These are phyloP conservation scores for Deroplatys truncata DNA, from an alignment of 2,888 invertebrate species.

Conservation along the genomic window DNA sequence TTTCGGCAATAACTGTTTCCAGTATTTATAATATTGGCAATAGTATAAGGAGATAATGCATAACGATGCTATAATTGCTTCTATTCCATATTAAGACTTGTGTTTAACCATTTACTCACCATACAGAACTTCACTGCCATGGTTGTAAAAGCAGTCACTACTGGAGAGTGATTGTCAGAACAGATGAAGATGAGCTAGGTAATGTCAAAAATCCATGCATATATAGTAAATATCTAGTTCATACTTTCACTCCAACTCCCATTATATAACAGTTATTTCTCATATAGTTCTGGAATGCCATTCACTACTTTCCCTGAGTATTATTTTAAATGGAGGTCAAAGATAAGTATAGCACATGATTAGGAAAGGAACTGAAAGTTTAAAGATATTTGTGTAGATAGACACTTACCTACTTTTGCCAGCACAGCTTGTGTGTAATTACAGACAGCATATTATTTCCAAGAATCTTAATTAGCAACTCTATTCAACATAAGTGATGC, in stretches of 20 bases:
- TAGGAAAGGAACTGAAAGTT: not conserved
- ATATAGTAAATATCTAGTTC: not conserved
- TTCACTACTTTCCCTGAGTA: not conserved
- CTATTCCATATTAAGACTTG: too few species aligned
- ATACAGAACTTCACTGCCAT: not conserved
- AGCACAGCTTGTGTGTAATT: not conserved
- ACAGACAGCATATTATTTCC: not conserved
- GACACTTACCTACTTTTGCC: not conserved
- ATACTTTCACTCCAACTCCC: not conserved
- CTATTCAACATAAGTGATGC: too few species aligned
- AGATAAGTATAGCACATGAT: not conserved
- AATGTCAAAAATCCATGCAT: not conserved
- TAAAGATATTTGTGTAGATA: not conserved
- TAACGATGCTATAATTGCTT: too few species aligned
- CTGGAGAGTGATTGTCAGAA: not conserved
- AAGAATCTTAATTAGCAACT: not conserved
- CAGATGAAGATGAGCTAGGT: not conserved
- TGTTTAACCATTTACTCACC: not conserved
- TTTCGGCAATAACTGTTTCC: too few species aligned
- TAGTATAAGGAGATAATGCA: too few species aligned
- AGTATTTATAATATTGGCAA: too few species aligned
- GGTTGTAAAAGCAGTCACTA: not conserved
- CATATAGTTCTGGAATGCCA: not conserved
- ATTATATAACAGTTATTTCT: not conserved
- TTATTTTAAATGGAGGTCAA: not conserved